A percentile compares a stretch with the other conserved stretches of the same genome.
These are phyloP conservation scores for Achatina immaculata DNA, from an alignment of 1,140 invertebrate species.

Conservation along the genomic window DNA sequence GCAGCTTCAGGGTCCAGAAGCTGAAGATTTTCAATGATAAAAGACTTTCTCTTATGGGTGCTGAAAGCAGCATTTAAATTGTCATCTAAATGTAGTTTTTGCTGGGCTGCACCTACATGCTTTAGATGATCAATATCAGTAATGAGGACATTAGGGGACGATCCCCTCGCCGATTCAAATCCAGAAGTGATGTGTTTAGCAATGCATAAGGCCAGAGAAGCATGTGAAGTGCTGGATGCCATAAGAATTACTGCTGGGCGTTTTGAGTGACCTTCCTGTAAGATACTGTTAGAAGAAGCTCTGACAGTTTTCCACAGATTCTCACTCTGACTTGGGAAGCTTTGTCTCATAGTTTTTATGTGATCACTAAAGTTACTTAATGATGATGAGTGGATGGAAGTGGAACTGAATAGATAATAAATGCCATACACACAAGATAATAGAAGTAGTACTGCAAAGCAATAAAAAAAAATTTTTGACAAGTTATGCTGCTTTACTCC, in stretches of 20 bases:
- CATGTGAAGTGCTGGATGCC: not conserved
- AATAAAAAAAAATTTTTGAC: too few relatives aligned
- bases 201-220: not conserved
- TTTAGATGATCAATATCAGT: slow-evolving; percentile 9
- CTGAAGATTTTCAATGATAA: slow-evolving; percentile 58
- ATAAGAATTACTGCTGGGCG: slow-evolving; percentile 27
- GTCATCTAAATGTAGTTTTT: slow-evolving; percentile 51
- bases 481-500: too few relatives aligned
- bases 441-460: too few relatives aligned
- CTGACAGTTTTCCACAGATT: slow-evolving; percentile 17
- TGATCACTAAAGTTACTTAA: slow-evolving; percentile 7
- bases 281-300: slow-evolving; percentile 1
- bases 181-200: slow-evolving; percentile 13
- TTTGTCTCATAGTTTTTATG: not conserved
- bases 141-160: not conserved
- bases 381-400: too few relatives aligned
- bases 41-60: slow-evolving; percentile 17
- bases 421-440: too few relatives aligned
- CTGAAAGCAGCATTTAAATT: slow-evolving; percentile 41
- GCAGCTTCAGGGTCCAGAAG: slow-evolving; percentile 45
- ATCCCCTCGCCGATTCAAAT: not conserved
- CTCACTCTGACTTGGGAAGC: slow-evolving; percentile 4
- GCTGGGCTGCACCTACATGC: slow-evolving; percentile 12
- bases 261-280: not conserved
- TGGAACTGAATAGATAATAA: too few relatives aligned